These are phyloP conservation scores for Hemiscyllium ocellatum DNA, from an alignment of 2,113 vertebrate species.

Conservation along the genomic window DNA sequence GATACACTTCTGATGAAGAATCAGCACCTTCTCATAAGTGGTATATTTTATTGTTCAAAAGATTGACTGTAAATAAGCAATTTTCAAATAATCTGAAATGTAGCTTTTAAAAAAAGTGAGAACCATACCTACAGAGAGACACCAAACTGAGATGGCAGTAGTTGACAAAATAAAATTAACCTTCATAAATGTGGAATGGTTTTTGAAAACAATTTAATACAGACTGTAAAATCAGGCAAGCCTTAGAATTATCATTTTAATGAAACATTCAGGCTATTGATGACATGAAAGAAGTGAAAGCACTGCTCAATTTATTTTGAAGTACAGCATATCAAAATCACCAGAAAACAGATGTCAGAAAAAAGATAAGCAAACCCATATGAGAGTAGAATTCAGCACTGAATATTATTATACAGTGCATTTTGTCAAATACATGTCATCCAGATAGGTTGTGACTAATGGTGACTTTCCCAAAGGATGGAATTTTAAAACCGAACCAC, in stretches of 20 bases:
- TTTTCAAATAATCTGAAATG: slow-evolving; percentile 25
- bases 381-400: neutral
- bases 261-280: slow-evolving; percentile 13
- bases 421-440: neutral
- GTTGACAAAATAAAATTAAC: slow-evolving; percentile 27
- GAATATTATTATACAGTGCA: neutral
- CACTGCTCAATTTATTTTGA: slow-evolving; percentile 27
- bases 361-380: slow-evolving; percentile 1
- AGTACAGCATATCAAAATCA: slow-evolving; percentile 8
- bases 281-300: slow-evolving; percentile 28
- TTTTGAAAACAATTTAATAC: slow-evolving; percentile 24
- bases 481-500: neutral
- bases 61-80: neutral
- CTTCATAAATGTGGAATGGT: neutral
- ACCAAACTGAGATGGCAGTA: neutral
- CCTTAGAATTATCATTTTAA: slow-evolving; percentile 27
- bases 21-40: neutral
- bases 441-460: neutral
- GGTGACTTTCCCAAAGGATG: neutral
- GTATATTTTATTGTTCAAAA: neutral
- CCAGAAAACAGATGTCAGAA: neutral
- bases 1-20: neutral
- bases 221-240: slow-evolving; percentile 14
- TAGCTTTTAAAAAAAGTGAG: neutral
- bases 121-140: neutral